Evolutionary conservation across 2,113 vertebrate species (phyloP).

Genomic region (Galbula dea): DNA sequence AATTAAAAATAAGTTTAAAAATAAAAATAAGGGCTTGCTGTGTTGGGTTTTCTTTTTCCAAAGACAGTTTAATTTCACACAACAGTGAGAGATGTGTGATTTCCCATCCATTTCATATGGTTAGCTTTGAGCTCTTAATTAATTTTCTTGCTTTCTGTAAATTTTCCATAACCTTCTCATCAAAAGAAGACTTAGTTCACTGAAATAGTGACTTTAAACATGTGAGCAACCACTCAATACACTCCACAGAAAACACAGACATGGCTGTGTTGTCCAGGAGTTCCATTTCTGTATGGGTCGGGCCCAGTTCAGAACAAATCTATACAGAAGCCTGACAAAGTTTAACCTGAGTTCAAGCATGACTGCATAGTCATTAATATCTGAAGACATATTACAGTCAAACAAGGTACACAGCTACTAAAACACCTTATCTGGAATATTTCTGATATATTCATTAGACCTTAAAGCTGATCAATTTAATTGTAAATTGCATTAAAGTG

Average conservation of each 20-base stretch:
- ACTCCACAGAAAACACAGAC: neutral
- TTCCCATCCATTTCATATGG: neutral
- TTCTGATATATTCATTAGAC: neutral
- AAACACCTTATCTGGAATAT: neutral
- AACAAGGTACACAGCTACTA: neutral
- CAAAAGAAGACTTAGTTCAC: neutral
- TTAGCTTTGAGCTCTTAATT: neutral
- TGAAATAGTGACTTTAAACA: neutral
- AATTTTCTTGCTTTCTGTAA: neutral
- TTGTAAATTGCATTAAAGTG: neutral
- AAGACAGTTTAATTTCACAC: neutral
- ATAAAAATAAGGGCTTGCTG: neutral
- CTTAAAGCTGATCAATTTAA: neutral
- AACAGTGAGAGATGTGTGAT: neutral
- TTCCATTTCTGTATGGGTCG: neutral
- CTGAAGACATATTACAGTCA: neutral
- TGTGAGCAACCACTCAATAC: neutral
- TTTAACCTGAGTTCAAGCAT: neutral
- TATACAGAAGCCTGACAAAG: neutral
- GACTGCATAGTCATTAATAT: neutral
- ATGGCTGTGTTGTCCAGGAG: neutral
- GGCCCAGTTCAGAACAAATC: neutral
- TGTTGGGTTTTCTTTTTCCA: neutral
- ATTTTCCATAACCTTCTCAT: neutral
- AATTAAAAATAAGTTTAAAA: neutral